Base-by-base conservation (phyloP, 2,113 vertebrate genomes). In the Alouatta palliata region DNA sequence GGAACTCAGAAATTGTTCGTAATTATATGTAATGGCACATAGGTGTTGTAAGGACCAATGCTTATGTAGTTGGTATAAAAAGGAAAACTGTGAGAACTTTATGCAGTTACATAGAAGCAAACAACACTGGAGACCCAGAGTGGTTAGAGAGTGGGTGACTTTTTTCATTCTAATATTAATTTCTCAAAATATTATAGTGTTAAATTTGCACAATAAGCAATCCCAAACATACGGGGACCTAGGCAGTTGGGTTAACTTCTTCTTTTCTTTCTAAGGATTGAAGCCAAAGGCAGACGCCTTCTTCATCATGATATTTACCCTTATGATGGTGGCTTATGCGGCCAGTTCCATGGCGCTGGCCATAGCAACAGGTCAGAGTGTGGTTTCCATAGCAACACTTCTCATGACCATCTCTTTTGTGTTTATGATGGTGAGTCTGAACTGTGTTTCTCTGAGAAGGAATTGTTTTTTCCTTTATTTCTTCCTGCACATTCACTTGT, bases 341-440 rank as follows among this genome's bases (percentile, higher is more conserved):
- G 99, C 99, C 84, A 99, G 99, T 2, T 97, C 99, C 6, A 99
- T 99, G 99, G 98, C 99, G 0, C 91, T 99, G 43, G 99, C 99
- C 75, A 99, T 99, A 89, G 99, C 99, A 0, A 98, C 99, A 4
- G 99, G 99, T 95, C 99, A 99, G 98, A 99, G 97, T 0, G 99
- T 99, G 95, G 99, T 99, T 0, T 98, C 99, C 56, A 91, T 99
- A 43, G 99, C 99, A 88, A 99, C 99, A 96, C 99, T 99, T 54
- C 98, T 99, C 97, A 98, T 99, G 98, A 99, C 99, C n/a, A 99
- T 99, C 86, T 0, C 87, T 8, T 99, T 99, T 84, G 99, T 99
- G 81, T 99, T 99, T 96, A 99, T 99, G 99, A 99, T 99, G 98
- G 99, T 99, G 94, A 99, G 97, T 98, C 80, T 20, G 37, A 82